Conservation (phyloP, 1,140 invertebrate genomes). For the Apocrypta bakeri region DNA sequence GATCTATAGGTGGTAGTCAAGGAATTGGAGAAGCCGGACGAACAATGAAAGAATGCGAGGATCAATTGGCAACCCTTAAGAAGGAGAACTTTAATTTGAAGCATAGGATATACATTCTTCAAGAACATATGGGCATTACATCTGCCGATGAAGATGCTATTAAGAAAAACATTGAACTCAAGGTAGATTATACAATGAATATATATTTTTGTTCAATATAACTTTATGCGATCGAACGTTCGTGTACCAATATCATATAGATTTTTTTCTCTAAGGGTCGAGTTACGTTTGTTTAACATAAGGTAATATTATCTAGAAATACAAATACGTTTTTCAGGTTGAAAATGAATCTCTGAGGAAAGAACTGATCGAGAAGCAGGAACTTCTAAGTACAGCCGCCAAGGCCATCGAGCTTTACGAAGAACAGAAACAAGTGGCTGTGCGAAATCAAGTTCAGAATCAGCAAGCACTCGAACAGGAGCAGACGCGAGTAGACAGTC, state of each 20-base stretch:
- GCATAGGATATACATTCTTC: conserved; percentile 91
- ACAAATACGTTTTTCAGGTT: conserved; percentile 74
- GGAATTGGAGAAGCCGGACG: conserved; percentile 73
- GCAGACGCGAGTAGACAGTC: conserved; percentile 61
- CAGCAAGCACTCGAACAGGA: conserved; percentile 67
- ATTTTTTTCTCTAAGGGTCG: background rate
- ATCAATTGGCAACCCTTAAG: conserved; percentile 85
- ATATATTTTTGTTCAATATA: too few species aligned
- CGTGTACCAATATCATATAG: background rate
- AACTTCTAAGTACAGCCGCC: conserved; percentile 87
- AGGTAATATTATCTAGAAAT: background rate
- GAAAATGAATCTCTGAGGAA: conserved; percentile 86
- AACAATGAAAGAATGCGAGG: conserved; percentile 93
- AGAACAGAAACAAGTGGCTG: conserved; percentile 74
- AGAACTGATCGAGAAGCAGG: conserved; percentile 87
- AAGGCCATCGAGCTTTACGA: conserved; percentile 85
- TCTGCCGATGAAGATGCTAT: conserved; percentile 78
- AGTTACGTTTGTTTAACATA: background rate
- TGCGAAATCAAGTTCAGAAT: conserved; percentile 64
- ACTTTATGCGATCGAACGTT: too few species aligned
- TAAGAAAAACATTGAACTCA: conserved; percentile 85
- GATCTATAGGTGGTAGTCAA: conserved; percentile 56
- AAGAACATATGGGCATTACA: conserved; percentile 85
- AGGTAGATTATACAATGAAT: conserved; percentile 76
- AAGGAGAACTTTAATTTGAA: conserved; percentile 96